Base-by-base conservation (phyloP, 2,113 vertebrate species). In the Engraulis encrasicolus region DNA sequence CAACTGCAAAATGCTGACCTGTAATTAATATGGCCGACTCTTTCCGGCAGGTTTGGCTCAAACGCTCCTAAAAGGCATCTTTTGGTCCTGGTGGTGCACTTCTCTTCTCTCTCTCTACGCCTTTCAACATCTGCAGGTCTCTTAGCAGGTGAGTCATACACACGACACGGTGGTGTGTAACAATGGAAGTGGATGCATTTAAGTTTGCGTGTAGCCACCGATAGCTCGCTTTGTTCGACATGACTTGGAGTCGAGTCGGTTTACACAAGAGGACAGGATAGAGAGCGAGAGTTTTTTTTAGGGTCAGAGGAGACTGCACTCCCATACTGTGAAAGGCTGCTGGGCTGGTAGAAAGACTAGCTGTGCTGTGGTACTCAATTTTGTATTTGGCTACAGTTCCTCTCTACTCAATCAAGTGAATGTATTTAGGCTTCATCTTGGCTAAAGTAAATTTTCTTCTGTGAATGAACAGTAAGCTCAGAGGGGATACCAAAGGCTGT, bases 1-100 rank as follows among this genome's bases (percentile, higher is more conserved):
- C 87, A 80, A n/a, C 90, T 92, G 93, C 92, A 95, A 93, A 95
- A 94, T 90, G 89, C 81, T 95, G 93, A 95, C 93, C 94, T 95
- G 94, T 94, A 95, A 94, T 93, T 93, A 94, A 94, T 94, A 94
- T 45, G 91, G 89, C 84, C 90, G 82, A 83, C 92, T 86, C 89
- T 92, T 50, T 34, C 77, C 89, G 85, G 85, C 31, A 74, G 66
- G 20, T 81, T 79, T 40, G n/a, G 23, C 49, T 82, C 71, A 18
- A 38, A 77, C 83, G 66, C 66, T 77, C 40, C 79, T 45, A 49
- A 78, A 50, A 78, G 2, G 74, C 37, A 0, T 54, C 27, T 66
- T 40, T 79, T 18, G 52, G 27, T 19, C 48, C 79, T 48, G 83
- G 45, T 74, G 61, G 81, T 71, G 81, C 66, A 74, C 23, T 82